Base-by-base conservation (phyloP, 2,888 invertebrate genomes). In the Pollenia amentaria region DNA sequence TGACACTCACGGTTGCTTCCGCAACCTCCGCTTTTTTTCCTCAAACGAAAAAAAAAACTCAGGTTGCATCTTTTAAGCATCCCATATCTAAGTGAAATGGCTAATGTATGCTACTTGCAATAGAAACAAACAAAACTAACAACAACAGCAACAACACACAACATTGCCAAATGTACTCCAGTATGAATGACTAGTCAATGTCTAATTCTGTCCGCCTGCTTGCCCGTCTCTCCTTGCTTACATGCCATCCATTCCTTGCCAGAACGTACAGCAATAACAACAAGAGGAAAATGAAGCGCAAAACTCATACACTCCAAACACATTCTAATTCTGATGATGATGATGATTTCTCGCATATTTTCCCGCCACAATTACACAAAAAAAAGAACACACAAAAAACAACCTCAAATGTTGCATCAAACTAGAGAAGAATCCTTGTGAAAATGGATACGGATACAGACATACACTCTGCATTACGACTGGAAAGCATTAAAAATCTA, bases 301-400 rank as follows among this genome's bases (percentile, higher is more conserved):
- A 73, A 80, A 77, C 80, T 69, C 48, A 73, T 80, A 79, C 67
- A 84, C 80, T 84, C 51, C 75, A 73, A 77, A 81, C 90, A 91
- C 91, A 91, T 91, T 91, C 91, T 91, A 91, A 91, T 91, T 91
- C 91, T 89, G 87, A 87, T 82, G 78, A 82, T 29, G 29, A 29
- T 78, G 82, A 85, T 88, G 88, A 84, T 84, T 86, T 86, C 77
- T 88, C 64, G 85, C 83, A 86, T 84, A 81, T 84, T 87, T 88
- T 88, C 88, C 82, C 88, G 84, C 87, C 87, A 81, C 73, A 87
- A 73, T 84, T 67, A 73, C 72, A 78, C 60, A 57, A 73, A 11
- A 48, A 48, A 18, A 38, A 73, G 29, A 42, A 6, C 21, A 64
- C 3, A 38, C n/a, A 75, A 70, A 51, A 55, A 57, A 48, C 38